A percentile compares a stretch with the other conserved stretches of the same genome.
phyloP scores from a whole-genome alignment of 2,797 vertebrate species.

The Crypturellus tataupa region DNA sequence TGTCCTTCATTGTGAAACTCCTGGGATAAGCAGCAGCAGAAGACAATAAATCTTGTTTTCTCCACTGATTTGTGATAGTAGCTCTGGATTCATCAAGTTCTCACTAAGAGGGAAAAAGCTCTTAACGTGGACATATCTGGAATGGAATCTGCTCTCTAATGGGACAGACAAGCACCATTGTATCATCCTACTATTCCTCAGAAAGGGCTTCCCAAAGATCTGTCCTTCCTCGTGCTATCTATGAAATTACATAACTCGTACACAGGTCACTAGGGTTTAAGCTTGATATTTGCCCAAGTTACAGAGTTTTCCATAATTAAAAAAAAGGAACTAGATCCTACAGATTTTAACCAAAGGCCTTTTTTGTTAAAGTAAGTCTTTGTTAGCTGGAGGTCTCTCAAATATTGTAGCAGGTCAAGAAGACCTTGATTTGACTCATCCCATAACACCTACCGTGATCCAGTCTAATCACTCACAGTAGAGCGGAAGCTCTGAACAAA shows the following conservation, averaged over 20 bases:
- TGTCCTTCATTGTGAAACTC: not conserved
- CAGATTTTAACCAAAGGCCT: fast-evolving
- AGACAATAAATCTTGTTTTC: not conserved
- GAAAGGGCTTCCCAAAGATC: not conserved
- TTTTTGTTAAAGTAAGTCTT: not conserved
- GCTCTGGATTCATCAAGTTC: not conserved
- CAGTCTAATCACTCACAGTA: not conserved
- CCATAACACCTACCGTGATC: not conserved
- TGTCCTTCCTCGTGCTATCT: not conserved
- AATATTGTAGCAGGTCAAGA: not conserved
- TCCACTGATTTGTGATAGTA: not conserved
- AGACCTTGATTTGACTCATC: not conserved
- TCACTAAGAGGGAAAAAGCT: not conserved
- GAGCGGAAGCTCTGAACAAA: not conserved
- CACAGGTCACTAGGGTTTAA: not conserved
- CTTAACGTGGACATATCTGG: fast-evolving
- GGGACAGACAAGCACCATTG: not conserved
- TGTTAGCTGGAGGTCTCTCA: not conserved
- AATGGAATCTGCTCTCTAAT: not conserved
- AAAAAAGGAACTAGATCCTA: not conserved
- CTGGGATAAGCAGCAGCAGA: not conserved
- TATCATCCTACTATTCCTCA: not conserved
- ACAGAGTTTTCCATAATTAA: too few relatives aligned
- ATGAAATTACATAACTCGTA: not conserved
- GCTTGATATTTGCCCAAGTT: not conserved